Percentiles rank a stretch among this genome's conserved stretches.
These are phyloP conservation scores for Xenopus laevis DNA, from an alignment of 2,113 vertebrate species.

Conservation along the genomic window DNA sequence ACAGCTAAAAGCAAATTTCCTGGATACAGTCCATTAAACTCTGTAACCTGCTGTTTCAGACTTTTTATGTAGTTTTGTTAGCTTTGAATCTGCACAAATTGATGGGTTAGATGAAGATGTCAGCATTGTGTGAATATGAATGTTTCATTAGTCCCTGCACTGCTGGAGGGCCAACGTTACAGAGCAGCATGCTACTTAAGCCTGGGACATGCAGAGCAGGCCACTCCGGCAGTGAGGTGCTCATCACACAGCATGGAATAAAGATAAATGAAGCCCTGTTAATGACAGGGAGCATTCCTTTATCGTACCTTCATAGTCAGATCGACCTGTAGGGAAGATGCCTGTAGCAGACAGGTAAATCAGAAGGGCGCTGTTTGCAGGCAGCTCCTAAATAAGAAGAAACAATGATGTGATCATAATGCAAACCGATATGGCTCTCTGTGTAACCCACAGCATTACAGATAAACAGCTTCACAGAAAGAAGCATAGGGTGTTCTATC, in stretches of 20 bases:
- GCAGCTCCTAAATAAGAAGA: conserved; percentile 81
- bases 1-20: background rate
- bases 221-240: conserved; percentile 31
- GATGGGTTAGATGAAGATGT: conserved; percentile 27
- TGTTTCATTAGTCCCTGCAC: conserved; percentile 25
- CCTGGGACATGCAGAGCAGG: conserved; percentile 12
- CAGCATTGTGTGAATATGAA: conserved; percentile 5
- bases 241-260: conserved; percentile 43
- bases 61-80: background rate
- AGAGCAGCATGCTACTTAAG: background rate
- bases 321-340: conserved; percentile 88
- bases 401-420: background rate
- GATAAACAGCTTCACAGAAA: too few species aligned
- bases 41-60: background rate
- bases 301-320: conserved; percentile 94
- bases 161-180: conserved; percentile 24
- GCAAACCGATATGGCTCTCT: background rate
- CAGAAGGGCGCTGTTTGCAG: conserved; percentile 91
- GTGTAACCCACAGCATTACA: too few species aligned
- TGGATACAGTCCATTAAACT: background rate
- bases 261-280: conserved; percentile 75
- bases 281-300: conserved; percentile 77
- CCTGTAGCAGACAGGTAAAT: conserved; percentile 96
- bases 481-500: too few species aligned
- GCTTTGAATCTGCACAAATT: conserved; percentile 3